A percentile compares a stretch with the other conserved stretches of the same genome.
These are phyloP conservation scores for Maccullochella peelii DNA, from an alignment of 2,113 vertebrate genomes.

Conservation along the genomic window DNA sequence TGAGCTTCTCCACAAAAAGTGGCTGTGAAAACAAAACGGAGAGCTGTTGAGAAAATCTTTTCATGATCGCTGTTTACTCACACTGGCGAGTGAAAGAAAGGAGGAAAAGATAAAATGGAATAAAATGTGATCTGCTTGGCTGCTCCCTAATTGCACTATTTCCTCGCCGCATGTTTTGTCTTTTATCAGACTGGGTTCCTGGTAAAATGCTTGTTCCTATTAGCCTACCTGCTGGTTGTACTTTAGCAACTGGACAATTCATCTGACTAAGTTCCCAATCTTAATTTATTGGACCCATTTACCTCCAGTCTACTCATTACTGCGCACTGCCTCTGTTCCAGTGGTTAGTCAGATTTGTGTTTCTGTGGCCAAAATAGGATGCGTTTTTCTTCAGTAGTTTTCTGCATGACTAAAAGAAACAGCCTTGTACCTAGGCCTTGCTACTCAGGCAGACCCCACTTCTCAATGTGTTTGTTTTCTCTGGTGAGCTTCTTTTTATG, in stretches of 20 bases:
- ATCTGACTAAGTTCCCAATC: conserved; percentile 55
- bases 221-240: conserved; percentile 62
- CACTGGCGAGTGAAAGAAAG: conserved; percentile 35
- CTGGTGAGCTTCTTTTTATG: conserved; percentile 37
- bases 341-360: conserved; percentile 36
- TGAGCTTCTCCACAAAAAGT: conserved; percentile 45
- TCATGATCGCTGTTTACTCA: conserved; percentile 62
- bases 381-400: conserved; percentile 5
- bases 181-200: conserved; percentile 69
- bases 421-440: conserved; percentile 2
- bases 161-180: conserved; percentile 67
- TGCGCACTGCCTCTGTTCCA: conserved; percentile 24
- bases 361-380: conserved; percentile 38
- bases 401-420: neutral
- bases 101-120: conserved; percentile 63
- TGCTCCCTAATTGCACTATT: conserved; percentile 77
- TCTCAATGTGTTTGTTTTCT: conserved; percentile 40
- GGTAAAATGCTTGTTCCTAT: conserved; percentile 70
- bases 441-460: neutral
- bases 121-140: conserved; percentile 74
- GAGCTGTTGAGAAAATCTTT: conserved; percentile 59
- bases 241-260: conserved; percentile 53
- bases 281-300: conserved; percentile 64
- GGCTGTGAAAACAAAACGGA: conserved; percentile 55
- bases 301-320: conserved; percentile 19